phyloP scores from a whole-genome alignment of 1,140 invertebrate genomes.

The Trachymyrmex cornetzi region DNA sequence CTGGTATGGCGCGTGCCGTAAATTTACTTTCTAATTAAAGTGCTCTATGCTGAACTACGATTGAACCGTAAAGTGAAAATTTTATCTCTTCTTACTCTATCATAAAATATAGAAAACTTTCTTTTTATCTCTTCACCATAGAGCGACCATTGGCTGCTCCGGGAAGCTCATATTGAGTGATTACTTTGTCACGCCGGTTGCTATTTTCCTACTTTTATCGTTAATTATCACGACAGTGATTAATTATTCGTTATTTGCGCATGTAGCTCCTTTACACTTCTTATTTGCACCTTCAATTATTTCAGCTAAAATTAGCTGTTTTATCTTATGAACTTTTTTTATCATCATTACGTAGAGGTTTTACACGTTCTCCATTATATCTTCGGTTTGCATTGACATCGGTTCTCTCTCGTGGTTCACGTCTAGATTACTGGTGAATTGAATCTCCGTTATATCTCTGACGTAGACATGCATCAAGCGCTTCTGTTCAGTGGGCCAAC shows the following conservation, averaged over 20 bases:
- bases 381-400: slow-evolving; percentile 15
- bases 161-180: not conserved
- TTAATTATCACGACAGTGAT: slow-evolving; percentile 3
- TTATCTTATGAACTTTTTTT: slow-evolving; percentile 3
- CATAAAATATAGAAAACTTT: not conserved
- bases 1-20: not conserved
- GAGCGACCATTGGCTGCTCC: not conserved
- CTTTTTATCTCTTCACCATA: not conserved
- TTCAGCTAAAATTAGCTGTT: not conserved
- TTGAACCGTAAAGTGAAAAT: not conserved
- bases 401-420: not conserved
- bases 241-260: slow-evolving; percentile 14
- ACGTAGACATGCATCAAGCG: slow-evolving; percentile 52
- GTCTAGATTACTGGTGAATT: slow-evolving; percentile 34
- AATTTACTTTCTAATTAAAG: slow-evolving; percentile 46
- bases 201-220: slow-evolving; percentile 4
- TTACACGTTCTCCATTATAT: not conserved
- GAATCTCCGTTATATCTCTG: slow-evolving; percentile 49
- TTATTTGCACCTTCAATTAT: not conserved
- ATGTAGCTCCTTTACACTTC: not conserved
- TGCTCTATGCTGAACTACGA: not conserved
- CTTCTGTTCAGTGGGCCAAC: slow-evolving; percentile 32
- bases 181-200: not conserved
- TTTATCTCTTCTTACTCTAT: not conserved
- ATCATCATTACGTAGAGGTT: not conserved